A percentile compares a stretch with the other conserved stretches of the same genome.
These are phyloP conservation scores for Chymomyza caudatula DNA, from an alignment of 2,888 invertebrate species.

Conservation along the genomic window DNA sequence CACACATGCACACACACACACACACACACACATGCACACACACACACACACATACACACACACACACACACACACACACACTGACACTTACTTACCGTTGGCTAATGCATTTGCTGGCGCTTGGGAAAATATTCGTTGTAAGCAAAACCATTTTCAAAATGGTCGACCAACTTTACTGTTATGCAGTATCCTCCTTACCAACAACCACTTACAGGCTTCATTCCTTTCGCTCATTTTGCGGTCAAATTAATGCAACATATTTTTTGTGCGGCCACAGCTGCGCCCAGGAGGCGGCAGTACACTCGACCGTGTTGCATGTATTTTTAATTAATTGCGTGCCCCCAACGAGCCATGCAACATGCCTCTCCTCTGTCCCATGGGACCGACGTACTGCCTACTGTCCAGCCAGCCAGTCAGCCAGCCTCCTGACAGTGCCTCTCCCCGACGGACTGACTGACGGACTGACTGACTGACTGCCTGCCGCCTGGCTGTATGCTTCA, in stretches of 20 bases:
- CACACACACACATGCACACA: not conserved
- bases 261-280: constrained; percentile 9
- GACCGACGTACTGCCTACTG: not conserved
- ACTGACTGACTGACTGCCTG: not conserved
- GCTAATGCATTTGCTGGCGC: constrained; percentile 59
- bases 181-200: constrained; percentile 20
- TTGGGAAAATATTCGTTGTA: constrained; percentile 35
- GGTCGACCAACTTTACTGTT: not conserved
- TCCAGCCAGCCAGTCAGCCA: not conserved
- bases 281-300: constrained; percentile 18
- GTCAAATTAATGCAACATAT: constrained; percentile 54
- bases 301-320: constrained; percentile 58
- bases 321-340: constrained; percentile 71
- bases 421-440: not conserved
- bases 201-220: constrained; percentile 16
- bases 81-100: not conserved
- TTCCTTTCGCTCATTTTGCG: constrained; percentile 40
- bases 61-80: constrained; percentile 11
- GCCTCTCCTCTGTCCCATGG: not conserved
- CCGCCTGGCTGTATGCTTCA: constrained; percentile 1
- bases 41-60: not conserved
- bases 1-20: constrained; percentile 9
- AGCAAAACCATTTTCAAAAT: not conserved
- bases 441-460: not conserved
- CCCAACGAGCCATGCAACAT: constrained; percentile 24